Conservation (phyloP, 1,140 invertebrate species). For the Campodea augens region DNA sequence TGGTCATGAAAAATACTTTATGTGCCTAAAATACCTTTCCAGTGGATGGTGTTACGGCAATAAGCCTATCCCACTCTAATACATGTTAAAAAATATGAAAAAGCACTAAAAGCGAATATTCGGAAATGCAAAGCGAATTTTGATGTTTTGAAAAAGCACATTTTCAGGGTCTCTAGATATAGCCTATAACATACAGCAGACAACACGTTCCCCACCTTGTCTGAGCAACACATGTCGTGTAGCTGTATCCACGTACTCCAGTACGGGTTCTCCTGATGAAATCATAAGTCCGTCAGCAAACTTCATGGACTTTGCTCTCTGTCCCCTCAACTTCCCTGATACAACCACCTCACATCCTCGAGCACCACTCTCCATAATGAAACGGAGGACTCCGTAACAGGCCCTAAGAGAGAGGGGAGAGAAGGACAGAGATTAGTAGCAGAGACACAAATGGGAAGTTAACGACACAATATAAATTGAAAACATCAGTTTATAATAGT, state of each 20-base stretch:
- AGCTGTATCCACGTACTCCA: slow-evolving; percentile 95
- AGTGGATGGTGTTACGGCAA: no score
- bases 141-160: no score
- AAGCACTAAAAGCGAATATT: no score
- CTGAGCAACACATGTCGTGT: slow-evolving; percentile 91
- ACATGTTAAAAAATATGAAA: no score
- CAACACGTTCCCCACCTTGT: slow-evolving; percentile 43
- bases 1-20: no score
- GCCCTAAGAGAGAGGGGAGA: slow-evolving; percentile 39
- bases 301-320: slow-evolving; percentile 99
- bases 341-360: slow-evolving; percentile 95
- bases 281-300: slow-evolving; percentile 99
- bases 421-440: no score
- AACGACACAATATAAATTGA: background rate
- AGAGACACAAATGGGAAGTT: background rate
- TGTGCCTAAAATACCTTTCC: no score
- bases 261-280: slow-evolving; percentile 95
- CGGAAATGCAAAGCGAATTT: no score
- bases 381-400: slow-evolving; percentile 95
- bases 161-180: no score
- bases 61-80: no score
- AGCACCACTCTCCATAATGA: slow-evolving; percentile 99
- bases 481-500: background rate
- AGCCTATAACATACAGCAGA: no score
- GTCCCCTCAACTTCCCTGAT: slow-evolving; percentile 93